Evolutionary conservation across 2,888 invertebrate species (phyloP).

Genomic region (Deroplatys truncata): DNA sequence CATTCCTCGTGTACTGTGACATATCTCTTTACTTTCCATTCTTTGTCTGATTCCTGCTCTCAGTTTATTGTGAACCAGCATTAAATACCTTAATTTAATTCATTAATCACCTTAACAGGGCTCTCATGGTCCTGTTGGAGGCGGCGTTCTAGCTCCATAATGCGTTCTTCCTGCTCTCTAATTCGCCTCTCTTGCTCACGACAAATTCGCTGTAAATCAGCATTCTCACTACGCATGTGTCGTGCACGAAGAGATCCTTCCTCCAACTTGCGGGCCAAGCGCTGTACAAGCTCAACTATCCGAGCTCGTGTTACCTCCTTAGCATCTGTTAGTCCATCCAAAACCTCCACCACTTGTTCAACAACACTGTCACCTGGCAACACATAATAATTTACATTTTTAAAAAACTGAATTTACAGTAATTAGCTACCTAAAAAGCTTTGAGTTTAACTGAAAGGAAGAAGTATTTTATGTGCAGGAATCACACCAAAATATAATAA

Average conservation of each 20-base stretch:
- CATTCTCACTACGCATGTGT: conserved; percentile 31
- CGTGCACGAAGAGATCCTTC: conserved; percentile 34
- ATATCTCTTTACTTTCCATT: too few relatives aligned
- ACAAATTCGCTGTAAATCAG: conserved; percentile 29
- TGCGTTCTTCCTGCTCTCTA: conserved; percentile 21
- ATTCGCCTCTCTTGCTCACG: conserved; percentile 21
- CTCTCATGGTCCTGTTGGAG: conserved; percentile 1
- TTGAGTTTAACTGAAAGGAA: too few relatives aligned
- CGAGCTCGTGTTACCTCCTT: conserved; percentile 37
- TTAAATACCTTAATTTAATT: not conserved
- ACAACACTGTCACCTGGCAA: conserved; percentile 31
- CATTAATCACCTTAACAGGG: conserved; percentile 8
- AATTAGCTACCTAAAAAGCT: too few relatives aligned
- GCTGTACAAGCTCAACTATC: conserved; percentile 37
- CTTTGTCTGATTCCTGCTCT: too few relatives aligned
- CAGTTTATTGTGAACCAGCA: too few relatives aligned
- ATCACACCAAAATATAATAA: too few relatives aligned
- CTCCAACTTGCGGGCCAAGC: conserved; percentile 34
- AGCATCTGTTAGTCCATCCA: conserved; percentile 37
- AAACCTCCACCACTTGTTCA: conserved; percentile 38
- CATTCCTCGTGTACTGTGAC: too few relatives aligned
- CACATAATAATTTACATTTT: not conserved
- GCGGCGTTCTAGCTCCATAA: conserved; percentile 25
- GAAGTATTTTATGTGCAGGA: too few relatives aligned
- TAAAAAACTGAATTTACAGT: too few relatives aligned